Evolutionary conservation across 2,113 vertebrate genomes (phyloP), one percentile per base, ranked within the genome.

Genomic region (Cheirogaleus medius): DNA sequence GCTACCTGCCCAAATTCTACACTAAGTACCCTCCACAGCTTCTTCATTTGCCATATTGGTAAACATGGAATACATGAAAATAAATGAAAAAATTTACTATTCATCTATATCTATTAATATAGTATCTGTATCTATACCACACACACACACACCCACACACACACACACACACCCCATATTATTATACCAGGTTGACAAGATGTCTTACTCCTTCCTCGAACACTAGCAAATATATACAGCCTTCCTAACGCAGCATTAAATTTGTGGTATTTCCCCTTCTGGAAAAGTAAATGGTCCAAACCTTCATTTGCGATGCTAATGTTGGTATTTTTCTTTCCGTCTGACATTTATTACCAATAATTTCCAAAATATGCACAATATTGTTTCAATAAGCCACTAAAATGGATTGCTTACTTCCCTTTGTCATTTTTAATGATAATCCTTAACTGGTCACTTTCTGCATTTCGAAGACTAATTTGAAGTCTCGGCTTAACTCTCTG

Each of bases 291-390:
- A 87, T 7, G 86, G 56, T 39, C 42, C 87, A 44, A 44, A 68
- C 74, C 47, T 91, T 91, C 56, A 58, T 68, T 89, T 84, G 90
- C 32, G n/a, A 87, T 83, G 68, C 9, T 47, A 71, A 89, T 66
- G 8, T 27, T 87, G 44, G 15, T n/a, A 60, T 87, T 81, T 97
- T 94, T 87, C 37, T 71, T 93, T 60, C 49, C 23, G 11, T 13
- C 4, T 77, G 32, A 87, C 73, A n/a, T 82, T 56, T 82, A 76
- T 93, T 91, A 56, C 29, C 25, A 94, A 73, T n/a, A 87, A 88
- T 94, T 91, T 93, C 27, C 47, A 91, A 95, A 82, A 93, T 69
- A 95, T 32, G 13, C 8, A 91, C 29, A 78, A 29, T 89, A 47
- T 47, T 71, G 9, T n/a, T 82, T 92, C 47, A 82, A 60, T 94